Conservation (phyloP, 2,888 invertebrate genomes). For the Lasioglossum lativentre region DNA sequence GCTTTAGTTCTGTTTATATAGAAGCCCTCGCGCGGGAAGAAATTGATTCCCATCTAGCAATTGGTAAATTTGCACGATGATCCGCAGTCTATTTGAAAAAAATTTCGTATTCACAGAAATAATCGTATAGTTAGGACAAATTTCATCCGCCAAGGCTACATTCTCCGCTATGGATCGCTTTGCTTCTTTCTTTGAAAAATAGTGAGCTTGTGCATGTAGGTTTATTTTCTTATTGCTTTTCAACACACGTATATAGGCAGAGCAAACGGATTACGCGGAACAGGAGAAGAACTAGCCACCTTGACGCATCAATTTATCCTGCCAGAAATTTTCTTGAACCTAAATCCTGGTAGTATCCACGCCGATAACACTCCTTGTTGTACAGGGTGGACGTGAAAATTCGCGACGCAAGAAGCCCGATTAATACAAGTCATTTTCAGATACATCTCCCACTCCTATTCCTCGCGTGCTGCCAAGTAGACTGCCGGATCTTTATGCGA, state of each 20-base stretch:
- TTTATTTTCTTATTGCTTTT: slow-evolving; percentile 2
- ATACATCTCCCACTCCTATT: not conserved
- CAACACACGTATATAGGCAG: not conserved
- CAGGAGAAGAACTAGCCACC: not conserved
- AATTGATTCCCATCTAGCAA: not conserved
- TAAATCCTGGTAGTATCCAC: not conserved
- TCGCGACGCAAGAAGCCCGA: not conserved
- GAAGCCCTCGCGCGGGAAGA: not conserved
- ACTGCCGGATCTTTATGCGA: not conserved
- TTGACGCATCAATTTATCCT: not conserved
- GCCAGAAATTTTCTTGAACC: not conserved
- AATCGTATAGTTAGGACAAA: not conserved
- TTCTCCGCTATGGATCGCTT: not conserved
- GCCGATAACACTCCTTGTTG: not conserved
- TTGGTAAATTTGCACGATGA: not conserved
- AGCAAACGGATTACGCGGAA: not conserved
- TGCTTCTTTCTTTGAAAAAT: slow-evolving; percentile 3
- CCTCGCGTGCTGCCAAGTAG: not conserved
- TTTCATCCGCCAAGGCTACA: not conserved
- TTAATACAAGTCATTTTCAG: not conserved
- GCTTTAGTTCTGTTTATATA: not conserved
- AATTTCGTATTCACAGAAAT: not conserved
- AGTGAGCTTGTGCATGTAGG: not conserved
- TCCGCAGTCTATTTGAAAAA: not conserved
- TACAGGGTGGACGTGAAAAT: not conserved